These are phyloP conservation scores for Disparrhopalites patrizii DNA, from an alignment of 2,888 invertebrate species.

Conservation along the genomic window DNA sequence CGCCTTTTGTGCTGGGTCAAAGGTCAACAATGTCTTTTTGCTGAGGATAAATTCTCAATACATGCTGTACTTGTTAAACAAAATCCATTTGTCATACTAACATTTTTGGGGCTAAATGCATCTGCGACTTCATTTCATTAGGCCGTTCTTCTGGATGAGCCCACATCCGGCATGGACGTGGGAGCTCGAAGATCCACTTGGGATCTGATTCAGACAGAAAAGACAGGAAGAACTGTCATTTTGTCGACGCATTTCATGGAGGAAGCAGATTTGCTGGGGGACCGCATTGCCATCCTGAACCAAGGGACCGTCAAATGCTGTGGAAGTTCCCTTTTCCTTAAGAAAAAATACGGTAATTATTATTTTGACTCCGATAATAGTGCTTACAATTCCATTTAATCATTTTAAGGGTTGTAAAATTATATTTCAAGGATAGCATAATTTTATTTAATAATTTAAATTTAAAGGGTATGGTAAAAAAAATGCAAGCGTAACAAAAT, in stretches of 20 bases:
- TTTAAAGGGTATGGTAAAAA: too few species aligned
- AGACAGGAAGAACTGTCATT: slow-evolving; percentile 72
- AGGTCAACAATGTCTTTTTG: slow-evolving; percentile 29
- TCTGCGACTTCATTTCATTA: slow-evolving; percentile 47
- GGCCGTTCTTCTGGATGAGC: slow-evolving; percentile 57
- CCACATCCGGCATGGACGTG: slow-evolving; percentile 53
- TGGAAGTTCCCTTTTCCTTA: slow-evolving; percentile 79
- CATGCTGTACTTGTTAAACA: background rate
- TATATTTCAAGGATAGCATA: too few species aligned
- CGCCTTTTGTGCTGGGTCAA: slow-evolving; percentile 67
- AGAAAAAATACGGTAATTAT: slow-evolving; percentile 59
- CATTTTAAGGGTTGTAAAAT: background rate
- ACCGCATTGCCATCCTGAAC: slow-evolving; percentile 81
- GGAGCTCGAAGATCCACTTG: slow-evolving; percentile 54
- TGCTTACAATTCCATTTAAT: background rate
- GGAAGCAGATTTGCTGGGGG: slow-evolving; percentile 66
- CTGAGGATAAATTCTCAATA: background rate
- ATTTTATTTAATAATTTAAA: too few species aligned
- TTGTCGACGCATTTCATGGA: slow-evolving; percentile 94
- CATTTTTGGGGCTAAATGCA: background rate
- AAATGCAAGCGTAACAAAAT: background rate
- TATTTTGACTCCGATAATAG: background rate
- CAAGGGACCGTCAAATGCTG: slow-evolving; percentile 68
- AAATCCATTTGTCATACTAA: background rate
- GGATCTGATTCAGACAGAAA: slow-evolving; percentile 52